phyloP scores from a whole-genome alignment of 2,888 invertebrate species.

The Resseliella maxima region DNA sequence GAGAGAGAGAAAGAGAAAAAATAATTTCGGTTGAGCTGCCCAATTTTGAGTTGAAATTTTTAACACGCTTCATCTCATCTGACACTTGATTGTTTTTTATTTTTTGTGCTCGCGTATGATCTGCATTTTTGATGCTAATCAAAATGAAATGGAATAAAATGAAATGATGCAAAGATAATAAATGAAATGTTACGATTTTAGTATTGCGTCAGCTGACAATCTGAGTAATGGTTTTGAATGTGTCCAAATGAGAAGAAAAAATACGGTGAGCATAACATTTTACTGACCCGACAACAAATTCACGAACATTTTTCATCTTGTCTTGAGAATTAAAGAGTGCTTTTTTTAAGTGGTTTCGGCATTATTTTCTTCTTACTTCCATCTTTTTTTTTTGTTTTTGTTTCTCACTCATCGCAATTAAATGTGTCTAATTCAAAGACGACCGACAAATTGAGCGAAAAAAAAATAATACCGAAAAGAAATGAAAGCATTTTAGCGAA shows the following conservation, averaged over 20 bases:
- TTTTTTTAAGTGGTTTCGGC: constrained; percentile 22
- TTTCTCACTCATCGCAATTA: not conserved
- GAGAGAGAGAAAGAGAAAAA: not conserved
- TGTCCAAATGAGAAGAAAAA: no score
- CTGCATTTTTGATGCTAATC: constrained; percentile 10
- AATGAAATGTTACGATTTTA: constrained; percentile 8
- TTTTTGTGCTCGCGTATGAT: not conserved
- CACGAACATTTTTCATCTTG: not conserved
- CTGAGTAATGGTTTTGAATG: not conserved
- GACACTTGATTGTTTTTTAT: constrained; percentile 14
- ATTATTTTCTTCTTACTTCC: no score
- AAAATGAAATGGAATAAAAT: not conserved
- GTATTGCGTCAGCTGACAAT: constrained; percentile 36
- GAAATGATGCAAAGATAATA: not conserved
- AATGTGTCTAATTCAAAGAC: not conserved
- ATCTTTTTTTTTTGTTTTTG: not conserved
- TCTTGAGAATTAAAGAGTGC: not conserved
- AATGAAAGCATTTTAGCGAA: not conserved
- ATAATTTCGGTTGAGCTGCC: not conserved
- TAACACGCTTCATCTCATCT: constrained; percentile 29
- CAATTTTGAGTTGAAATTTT: constrained; percentile 12
- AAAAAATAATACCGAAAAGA: not conserved
- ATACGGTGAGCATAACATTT: not conserved
- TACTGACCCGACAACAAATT: not conserved
- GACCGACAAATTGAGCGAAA: not conserved